Evolutionary conservation across 2,888 invertebrate genomes (phyloP).

Genomic region (Tetheella fluctuosa): DNA sequence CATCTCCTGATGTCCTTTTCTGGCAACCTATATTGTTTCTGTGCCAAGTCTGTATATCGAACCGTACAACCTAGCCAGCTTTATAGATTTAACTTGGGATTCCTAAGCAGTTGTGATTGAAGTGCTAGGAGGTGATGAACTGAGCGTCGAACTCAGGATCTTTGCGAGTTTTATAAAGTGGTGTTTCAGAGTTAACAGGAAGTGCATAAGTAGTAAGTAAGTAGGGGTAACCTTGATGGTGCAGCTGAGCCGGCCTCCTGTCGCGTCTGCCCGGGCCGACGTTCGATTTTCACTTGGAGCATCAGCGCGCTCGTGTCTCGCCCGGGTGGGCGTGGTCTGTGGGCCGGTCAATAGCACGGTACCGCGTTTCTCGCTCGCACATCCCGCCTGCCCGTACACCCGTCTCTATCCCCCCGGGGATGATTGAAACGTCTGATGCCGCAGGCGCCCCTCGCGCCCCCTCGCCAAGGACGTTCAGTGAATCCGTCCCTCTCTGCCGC

Average conservation of each 20-base stretch:
- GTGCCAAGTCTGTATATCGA: conserved; percentile 75
- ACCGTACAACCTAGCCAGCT: conserved; percentile 65
- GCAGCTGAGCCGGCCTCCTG: conserved; percentile 61
- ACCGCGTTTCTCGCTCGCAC: conserved; percentile 66
- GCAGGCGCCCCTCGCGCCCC: conserved; percentile 83
- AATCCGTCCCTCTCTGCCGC: conserved; percentile 84
- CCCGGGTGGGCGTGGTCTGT: conserved; percentile 83
- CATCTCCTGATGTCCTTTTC: conserved; percentile 68
- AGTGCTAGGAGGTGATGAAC: conserved; percentile 17
- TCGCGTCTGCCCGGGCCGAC: conserved; percentile 81
- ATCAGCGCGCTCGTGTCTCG: conserved; percentile 78
- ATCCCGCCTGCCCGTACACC: conserved; percentile 36
- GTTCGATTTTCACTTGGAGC: conserved; percentile 83
- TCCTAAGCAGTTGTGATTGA: conserved; percentile 18
- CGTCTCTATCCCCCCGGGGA: conserved; percentile 75
- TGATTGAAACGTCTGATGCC: conserved; percentile 84
- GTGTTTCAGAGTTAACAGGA: conserved; percentile 42
- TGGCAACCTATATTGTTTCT: conserved; percentile 73
- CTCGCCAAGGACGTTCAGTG: conserved; percentile 84
- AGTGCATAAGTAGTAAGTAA: conserved; percentile 65
- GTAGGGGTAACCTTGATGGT: conserved; percentile 74
- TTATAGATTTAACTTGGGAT: conserved; percentile 51
- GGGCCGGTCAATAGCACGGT: conserved; percentile 83
- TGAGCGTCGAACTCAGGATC: conserved; percentile 17
- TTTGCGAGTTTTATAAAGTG: conserved; percentile 35